A percentile compares a stretch with the other conserved stretches of the same genome.
These are phyloP conservation scores for Aphodius granarius DNA, from an alignment of 2,888 invertebrate species.

Conservation along the genomic window DNA sequence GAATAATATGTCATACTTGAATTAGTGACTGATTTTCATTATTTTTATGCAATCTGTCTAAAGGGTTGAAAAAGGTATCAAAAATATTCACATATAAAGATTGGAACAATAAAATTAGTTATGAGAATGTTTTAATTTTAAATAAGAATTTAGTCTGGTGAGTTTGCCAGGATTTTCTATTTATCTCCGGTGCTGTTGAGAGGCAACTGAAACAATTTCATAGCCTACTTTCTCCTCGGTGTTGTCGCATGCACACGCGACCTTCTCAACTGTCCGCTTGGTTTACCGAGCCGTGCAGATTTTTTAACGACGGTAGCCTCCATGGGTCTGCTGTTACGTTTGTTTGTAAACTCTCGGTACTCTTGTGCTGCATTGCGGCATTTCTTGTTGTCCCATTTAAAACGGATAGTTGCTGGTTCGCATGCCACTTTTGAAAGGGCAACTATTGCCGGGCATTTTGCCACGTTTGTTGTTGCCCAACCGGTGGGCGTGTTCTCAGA, in stretches of 20 bases:
- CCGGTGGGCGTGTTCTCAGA: background rate
- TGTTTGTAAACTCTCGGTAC: background rate
- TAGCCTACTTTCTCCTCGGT: conserved; percentile 36
- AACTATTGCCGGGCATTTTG: background rate
- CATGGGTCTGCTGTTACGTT: background rate
- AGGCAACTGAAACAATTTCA: conserved; percentile 25
- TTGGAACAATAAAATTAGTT: no score
- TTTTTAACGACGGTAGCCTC: conserved; percentile 4
- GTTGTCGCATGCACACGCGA: conserved; percentile 32
- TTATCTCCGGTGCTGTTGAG: conserved; percentile 22
- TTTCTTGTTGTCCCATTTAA: background rate
- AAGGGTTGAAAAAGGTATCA: no score
- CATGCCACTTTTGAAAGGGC: background rate
- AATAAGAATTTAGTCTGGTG: background rate
- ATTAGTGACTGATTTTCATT: no score
- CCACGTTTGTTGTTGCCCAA: background rate
- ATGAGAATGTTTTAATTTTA: no score
- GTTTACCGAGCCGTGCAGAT: background rate
- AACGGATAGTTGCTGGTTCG: background rate
- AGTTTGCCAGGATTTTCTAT: conserved; percentile 12
- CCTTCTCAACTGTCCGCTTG: conserved; percentile 15
- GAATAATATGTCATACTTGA: no score
- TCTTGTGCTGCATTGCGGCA: no score
- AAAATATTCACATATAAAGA: no score
- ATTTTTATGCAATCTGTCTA: no score